Conservation (phyloP, 1,140 invertebrate species). For the Pseudomyrmex cubaensis region DNA sequence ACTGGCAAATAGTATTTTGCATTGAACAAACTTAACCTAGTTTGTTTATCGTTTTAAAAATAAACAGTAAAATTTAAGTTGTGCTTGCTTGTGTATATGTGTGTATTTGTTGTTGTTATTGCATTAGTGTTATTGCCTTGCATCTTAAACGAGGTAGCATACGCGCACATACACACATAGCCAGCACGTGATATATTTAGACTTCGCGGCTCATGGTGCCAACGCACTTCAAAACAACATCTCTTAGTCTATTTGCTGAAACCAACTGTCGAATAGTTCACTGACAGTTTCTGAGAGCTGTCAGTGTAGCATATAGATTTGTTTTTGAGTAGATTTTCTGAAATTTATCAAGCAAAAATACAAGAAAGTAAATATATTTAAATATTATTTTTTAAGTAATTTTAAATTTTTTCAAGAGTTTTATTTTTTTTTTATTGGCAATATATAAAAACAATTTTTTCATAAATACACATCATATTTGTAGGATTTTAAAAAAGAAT, state of each 20-base stretch:
- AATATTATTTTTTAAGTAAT: too few species aligned
- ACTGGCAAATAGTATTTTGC: not conserved
- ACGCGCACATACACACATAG: not conserved
- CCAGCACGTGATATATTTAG: conserved; percentile 50
- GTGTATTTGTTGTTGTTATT: conserved; percentile 7
- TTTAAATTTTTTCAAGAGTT: too few species aligned
- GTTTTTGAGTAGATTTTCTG: not conserved
- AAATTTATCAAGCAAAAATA: not conserved
- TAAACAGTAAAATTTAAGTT: not conserved
- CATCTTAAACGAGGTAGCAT: not conserved
- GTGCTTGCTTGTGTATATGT: not conserved
- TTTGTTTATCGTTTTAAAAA: conserved; percentile 5
- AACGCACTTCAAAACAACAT: conserved; percentile 7
- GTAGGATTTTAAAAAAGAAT: too few species aligned
- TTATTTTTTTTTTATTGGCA: too few species aligned
- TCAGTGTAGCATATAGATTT: not conserved
- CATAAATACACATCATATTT: too few species aligned
- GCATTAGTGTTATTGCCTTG: not conserved
- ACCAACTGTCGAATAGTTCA: conserved; percentile 5
- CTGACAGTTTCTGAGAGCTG: conserved; percentile 14
- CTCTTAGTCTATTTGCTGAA: conserved; percentile 40
- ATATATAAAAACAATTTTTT: too few species aligned
- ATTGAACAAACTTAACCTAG: too few species aligned
- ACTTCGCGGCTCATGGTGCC: not conserved
- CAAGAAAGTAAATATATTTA: not conserved